Conservation (phyloP, 2,888 invertebrate species). For the Lepidochitona cinerea region DNA sequence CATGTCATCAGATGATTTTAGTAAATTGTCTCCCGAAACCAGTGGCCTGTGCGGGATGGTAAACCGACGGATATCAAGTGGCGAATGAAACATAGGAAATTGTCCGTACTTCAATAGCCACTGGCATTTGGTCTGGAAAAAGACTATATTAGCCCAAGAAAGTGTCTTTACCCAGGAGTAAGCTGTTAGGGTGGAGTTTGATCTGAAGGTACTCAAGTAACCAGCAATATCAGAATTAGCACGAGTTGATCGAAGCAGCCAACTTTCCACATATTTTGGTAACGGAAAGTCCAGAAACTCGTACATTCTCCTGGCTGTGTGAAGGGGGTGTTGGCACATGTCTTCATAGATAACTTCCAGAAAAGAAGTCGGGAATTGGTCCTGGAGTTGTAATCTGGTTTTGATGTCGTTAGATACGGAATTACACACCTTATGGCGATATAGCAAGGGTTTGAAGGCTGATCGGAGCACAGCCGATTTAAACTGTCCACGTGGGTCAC, state of each 20-base stretch:
- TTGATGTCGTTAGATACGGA: neutral
- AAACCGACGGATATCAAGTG: neutral
- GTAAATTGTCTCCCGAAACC: no score
- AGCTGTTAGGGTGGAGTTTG: neutral
- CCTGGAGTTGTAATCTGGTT: neutral
- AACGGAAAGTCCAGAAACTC: neutral
- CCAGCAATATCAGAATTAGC: neutral
- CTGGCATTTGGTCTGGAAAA: neutral
- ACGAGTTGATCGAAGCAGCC: neutral
- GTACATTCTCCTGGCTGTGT: neutral
- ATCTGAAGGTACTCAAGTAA: neutral
- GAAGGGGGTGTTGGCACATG: neutral
- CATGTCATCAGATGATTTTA: no score
- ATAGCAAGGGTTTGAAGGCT: neutral
- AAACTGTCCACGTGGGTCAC: conserved; percentile 34
- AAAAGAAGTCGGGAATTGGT: neutral
- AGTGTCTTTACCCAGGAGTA: neutral
- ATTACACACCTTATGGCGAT: neutral
- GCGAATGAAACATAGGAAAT: neutral
- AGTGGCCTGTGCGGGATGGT: neutral
- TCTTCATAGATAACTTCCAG: conserved; percentile 4
- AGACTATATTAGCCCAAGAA: neutral
- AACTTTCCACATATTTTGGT: neutral
- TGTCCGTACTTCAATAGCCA: neutral
- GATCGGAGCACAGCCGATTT: neutral